phyloP scores from a whole-genome alignment of 2,888 invertebrate genomes.

The Ecliptopera silaceata region DNA sequence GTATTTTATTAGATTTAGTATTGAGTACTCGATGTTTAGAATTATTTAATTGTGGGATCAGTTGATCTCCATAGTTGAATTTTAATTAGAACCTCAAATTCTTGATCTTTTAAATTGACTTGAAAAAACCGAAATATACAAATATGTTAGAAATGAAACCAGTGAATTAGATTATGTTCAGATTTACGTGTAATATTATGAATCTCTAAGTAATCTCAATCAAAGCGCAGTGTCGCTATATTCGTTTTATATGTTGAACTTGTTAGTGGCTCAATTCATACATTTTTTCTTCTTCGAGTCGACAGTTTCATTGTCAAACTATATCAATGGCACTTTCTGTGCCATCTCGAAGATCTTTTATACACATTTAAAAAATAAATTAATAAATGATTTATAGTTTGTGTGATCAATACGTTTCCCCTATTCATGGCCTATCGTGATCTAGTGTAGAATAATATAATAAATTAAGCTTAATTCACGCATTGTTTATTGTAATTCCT shows the following conservation, averaged over 20 bases:
- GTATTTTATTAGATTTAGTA: neutral
- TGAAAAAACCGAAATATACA: neutral
- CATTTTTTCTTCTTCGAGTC: too few species aligned
- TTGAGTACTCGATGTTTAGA: neutral
- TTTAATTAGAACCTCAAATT: too few species aligned
- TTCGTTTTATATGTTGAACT: neutral
- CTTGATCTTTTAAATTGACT: too few species aligned
- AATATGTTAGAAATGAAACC: neutral
- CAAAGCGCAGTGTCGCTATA: conserved; percentile 15
- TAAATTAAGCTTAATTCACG: conserved; percentile 14
- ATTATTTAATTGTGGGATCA: too few species aligned
- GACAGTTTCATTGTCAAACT: too few species aligned
- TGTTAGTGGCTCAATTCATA: neutral
- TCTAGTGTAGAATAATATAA: conserved; percentile 12
- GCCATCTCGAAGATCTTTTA: too few species aligned
- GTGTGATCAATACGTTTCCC: conserved; percentile 6
- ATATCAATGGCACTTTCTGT: too few species aligned
- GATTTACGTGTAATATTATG: neutral
- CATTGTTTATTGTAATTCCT: neutral
- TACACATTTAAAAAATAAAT: too few species aligned
- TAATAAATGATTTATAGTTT: neutral
- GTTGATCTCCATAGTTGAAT: too few species aligned
- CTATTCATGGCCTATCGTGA: conserved; percentile 19
- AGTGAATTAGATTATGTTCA: conserved; percentile 4
- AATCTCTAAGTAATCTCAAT: neutral